Conservation (phyloP, 2,797 vertebrate species). For the Labeo calbasu region DNA sequence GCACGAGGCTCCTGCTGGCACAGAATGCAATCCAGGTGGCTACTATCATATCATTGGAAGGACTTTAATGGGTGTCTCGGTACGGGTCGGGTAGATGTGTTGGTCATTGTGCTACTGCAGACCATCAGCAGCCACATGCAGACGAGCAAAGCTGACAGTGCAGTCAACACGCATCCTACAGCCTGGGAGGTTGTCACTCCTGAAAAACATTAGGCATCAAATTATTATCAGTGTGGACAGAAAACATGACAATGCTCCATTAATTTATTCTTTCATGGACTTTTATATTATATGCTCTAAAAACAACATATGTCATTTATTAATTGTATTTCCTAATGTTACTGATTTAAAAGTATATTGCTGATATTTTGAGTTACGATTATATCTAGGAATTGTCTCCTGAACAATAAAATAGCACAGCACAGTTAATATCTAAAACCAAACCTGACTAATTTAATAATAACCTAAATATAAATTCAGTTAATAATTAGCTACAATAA, state of each 20-base stretch:
- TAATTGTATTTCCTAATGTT: not conserved
- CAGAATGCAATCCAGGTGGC: conserved; percentile 94
- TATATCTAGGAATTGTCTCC: not conserved
- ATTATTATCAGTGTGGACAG: not conserved
- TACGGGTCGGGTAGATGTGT: conserved; percentile 67
- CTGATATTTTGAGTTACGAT: not conserved
- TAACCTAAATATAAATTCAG: not conserved
- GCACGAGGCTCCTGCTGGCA: conserved; percentile 94
- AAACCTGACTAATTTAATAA: not conserved
- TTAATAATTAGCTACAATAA: not conserved
- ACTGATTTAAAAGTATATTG: not conserved
- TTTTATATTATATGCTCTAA: not conserved
- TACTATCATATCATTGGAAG: conserved; percentile 99
- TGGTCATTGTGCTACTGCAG: conserved; percentile 71
- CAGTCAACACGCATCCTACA: conserved; percentile 66
- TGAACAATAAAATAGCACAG: not conserved
- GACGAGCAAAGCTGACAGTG: conserved; percentile 54
- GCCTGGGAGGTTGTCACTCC: conserved; percentile 55
- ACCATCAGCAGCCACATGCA: conserved; percentile 63
- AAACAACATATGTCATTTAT: not conserved
- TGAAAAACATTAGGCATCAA: conserved; percentile 28
- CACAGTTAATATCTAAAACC: not conserved
- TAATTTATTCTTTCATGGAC: not conserved
- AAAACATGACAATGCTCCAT: conserved; percentile 14
- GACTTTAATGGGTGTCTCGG: conserved; percentile 77